phyloP scores from a whole-genome alignment of 1,140 invertebrate genomes.

The Pomacea maculata region DNA sequence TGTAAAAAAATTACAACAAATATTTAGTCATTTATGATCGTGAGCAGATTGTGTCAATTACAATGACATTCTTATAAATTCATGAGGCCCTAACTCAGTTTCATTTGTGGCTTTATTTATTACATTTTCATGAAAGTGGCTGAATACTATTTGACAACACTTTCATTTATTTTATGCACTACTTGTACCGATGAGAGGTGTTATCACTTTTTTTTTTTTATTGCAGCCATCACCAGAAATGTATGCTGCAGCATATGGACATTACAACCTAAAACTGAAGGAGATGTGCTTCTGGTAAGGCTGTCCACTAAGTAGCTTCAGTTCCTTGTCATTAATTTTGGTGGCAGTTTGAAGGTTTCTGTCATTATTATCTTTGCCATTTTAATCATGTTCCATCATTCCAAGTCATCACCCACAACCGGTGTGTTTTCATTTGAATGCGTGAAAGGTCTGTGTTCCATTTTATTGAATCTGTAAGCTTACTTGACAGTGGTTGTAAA shows the following conservation, averaged over 20 bases:
- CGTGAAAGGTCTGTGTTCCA: too few species aligned
- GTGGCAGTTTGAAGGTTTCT: too few species aligned
- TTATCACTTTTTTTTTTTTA: slow-evolving; percentile 5
- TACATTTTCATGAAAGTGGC: neutral
- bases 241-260: slow-evolving; percentile 55
- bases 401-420: too few species aligned
- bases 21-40: too few species aligned
- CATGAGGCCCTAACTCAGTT: neutral
- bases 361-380: too few species aligned
- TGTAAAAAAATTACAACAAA: too few species aligned
- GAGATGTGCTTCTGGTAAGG: slow-evolving; percentile 56
- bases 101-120: neutral
- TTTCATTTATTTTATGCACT: neutral
- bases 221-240: slow-evolving; percentile 59
- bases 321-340: too few species aligned
- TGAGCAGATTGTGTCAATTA: too few species aligned
- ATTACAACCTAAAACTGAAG: slow-evolving; percentile 59
- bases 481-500: too few species aligned
- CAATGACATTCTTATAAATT: neutral
- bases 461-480: too few species aligned
- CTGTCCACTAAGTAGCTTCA: neutral
- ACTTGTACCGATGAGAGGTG: neutral
- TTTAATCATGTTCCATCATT: too few species aligned
- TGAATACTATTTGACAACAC: neutral
- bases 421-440: too few species aligned